A percentile compares a stretch with the other conserved stretches of the same genome.
Conservation (phyloP, 2,797 vertebrate genomes). For the Pangasius djambal region DNA sequence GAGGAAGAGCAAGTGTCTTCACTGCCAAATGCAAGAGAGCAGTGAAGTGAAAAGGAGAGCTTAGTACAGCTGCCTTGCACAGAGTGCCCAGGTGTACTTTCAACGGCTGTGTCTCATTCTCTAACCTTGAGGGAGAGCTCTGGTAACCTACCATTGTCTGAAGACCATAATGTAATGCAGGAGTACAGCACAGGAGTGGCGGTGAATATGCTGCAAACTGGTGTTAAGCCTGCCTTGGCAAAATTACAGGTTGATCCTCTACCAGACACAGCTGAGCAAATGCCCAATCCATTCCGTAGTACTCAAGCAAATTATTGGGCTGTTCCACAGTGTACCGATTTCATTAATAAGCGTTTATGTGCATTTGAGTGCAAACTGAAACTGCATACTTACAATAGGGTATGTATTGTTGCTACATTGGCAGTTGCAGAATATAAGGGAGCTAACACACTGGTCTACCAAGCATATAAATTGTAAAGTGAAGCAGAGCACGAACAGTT, state of each 20-base stretch:
- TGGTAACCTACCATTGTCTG: not conserved
- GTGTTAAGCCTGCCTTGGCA: not conserved
- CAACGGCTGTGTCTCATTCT: not conserved
- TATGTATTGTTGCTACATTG: not conserved
- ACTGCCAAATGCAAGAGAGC: not conserved
- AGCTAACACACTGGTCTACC: not conserved
- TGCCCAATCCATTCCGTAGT: not conserved
- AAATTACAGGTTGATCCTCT: not conserved
- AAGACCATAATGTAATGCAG: not conserved
- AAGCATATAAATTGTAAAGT: not conserved
- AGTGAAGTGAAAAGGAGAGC: not conserved
- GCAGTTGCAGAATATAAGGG: not conserved
- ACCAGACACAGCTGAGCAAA: not conserved
- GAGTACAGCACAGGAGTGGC: not conserved
- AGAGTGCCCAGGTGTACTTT: not conserved
- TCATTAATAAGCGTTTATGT: not conserved
- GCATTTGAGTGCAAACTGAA: not conserved
- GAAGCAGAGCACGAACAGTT: not conserved
- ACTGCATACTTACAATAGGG: not conserved
- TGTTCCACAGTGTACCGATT: not conserved
- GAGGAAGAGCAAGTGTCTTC: not conserved
- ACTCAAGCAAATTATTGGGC: not conserved
- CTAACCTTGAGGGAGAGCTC: not conserved
- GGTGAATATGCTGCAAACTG: not conserved
- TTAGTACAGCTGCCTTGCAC: not conserved